Conservation (phyloP, 2,888 invertebrate species). For the Allophyes oxyacanthae region DNA sequence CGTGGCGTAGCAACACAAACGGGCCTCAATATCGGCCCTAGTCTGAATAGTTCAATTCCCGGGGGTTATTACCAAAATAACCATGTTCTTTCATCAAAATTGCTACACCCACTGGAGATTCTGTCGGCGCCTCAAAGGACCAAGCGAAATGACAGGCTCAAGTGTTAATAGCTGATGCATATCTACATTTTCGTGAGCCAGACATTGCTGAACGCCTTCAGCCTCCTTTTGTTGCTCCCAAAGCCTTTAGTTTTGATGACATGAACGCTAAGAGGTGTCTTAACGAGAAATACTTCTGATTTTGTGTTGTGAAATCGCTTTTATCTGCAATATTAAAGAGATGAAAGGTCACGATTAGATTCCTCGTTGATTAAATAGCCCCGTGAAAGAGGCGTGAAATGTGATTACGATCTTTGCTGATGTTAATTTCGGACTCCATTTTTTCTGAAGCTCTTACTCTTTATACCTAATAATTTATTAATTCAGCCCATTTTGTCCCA, state of each 20-base stretch:
- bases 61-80: constrained; percentile 67
- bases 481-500: too few relatives aligned
- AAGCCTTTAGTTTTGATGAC: constrained; percentile 44
- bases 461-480: too few relatives aligned
- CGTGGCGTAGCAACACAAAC: constrained; percentile 10
- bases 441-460: too few relatives aligned
- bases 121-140: constrained; percentile 68
- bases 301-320: constrained; percentile 28
- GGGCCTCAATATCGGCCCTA: constrained; percentile 56
- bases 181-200: constrained; percentile 71
- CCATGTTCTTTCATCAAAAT: constrained; percentile 69
- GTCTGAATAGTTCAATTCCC: constrained; percentile 64
- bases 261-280: constrained; percentile 38
- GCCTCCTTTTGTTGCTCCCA: constrained; percentile 57
- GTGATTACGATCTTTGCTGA: too few relatives aligned
- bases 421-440: too few relatives aligned
- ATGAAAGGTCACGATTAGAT: constrained; percentile 22
- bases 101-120: constrained; percentile 55
- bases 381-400: constrained; percentile 1
- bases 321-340: constrained; percentile 8
- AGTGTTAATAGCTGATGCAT: constrained; percentile 72
- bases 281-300: constrained; percentile 28
- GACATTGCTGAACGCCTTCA: constrained; percentile 54
- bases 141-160: constrained; percentile 58
- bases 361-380: constrained; percentile 25